Evolutionary conservation across 2,888 invertebrate genomes (phyloP), one percentile per base, ranked within the genome.

Genomic region (Frankliniella fusca): DNA sequence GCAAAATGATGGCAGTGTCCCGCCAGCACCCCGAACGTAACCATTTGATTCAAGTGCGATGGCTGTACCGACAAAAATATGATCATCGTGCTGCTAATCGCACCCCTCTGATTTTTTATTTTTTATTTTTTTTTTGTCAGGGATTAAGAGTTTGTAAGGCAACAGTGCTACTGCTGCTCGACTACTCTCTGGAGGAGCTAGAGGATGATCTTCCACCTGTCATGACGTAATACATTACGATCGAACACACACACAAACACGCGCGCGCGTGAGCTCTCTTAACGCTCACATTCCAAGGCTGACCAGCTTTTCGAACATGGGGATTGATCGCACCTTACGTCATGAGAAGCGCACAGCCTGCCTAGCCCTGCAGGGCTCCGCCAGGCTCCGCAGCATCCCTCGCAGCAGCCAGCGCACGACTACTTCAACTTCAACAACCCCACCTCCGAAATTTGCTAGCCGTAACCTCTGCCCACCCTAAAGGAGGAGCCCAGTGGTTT

Each of bases 251-350:
- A 8, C 70, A 76, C 70, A 15, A 11, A 54, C 54, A 54, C 54
- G 8, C 54, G 8, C 54, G 8, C 54, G 8, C 54, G 8, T 9
- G 54, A 12, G 54, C 70, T 27, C 23, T 54, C 54, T 54, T 54
- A 54, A 54, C 54, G 27, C 70, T 23, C 70, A 76, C 70, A 76
- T 8, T 23, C 27, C 70, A 76, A 76, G 70, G 70, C 70, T 12
- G 70, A 76, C 70, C 70, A 27, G 70, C 70, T 76, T 76, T 76
- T 76, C 70, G 70, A 76, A 76, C 70, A 76, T 23, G 12, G 38
- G 38, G 9, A 76, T 23, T 76, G 70, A 76, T 76, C 70, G 70
- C 12, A 76, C 70, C 23, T 76, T 76, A 76, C 70, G 27, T 23
- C 70, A 76, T 27, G 9, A 23, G 61, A 7, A n/a, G 61, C 20